Evolutionary conservation across 2,888 invertebrate species (phyloP).

Genomic region (Pseudococcus viburni): DNA sequence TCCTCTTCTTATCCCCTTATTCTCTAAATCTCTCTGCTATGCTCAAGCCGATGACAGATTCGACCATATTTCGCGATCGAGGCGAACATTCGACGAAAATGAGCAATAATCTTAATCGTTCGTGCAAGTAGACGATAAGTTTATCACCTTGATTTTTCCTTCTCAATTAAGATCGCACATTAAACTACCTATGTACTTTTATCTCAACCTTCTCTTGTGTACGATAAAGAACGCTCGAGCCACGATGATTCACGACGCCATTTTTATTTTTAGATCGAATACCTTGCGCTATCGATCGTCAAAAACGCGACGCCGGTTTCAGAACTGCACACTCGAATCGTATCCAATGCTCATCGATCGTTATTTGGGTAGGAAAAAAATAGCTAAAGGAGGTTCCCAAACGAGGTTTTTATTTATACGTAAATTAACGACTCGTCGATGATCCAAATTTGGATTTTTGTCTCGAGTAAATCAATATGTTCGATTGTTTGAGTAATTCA

Average conservation of each 20-base stretch:
- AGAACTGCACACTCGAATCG: not conserved
- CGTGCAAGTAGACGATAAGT: not conserved
- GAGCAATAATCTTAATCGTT: constrained; percentile 29
- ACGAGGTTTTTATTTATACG: not conserved
- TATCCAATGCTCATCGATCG: not conserved
- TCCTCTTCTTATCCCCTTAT: constrained; percentile 59
- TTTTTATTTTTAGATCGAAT: constrained; percentile 53
- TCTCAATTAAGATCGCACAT: constrained; percentile 49
- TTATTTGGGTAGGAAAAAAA: not conserved
- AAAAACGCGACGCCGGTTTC: not conserved
- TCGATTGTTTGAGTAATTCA: no score
- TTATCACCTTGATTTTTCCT: constrained; percentile 53
- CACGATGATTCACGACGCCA: constrained; percentile 47
- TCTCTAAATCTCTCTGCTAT: constrained; percentile 56
- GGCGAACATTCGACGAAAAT: not conserved
- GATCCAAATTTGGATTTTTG: no score
- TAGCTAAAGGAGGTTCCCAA: not conserved
- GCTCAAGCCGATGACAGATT: constrained; percentile 53
- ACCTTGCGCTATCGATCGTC: constrained; percentile 36
- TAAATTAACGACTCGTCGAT: no score
- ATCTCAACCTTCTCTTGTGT: not conserved
- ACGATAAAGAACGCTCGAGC: constrained; percentile 34
- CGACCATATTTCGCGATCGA: constrained; percentile 59
- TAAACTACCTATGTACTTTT: constrained; percentile 12
- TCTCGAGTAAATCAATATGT: no score